These are phyloP conservation scores for Bruchidius siliquastri DNA, from an alignment of 2,888 invertebrate genomes.

Conservation along the genomic window DNA sequence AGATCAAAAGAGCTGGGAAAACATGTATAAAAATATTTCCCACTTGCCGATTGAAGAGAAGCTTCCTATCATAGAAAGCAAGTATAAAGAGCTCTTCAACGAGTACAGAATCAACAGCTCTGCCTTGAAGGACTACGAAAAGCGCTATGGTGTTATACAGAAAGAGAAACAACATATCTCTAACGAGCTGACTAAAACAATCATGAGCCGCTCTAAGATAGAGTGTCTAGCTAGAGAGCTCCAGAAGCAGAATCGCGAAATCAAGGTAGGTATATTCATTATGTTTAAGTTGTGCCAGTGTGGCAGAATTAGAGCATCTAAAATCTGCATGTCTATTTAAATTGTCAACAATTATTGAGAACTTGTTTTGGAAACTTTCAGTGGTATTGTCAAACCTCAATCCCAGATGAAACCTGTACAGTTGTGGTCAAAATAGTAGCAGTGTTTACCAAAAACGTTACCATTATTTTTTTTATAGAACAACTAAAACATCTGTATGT, in stretches of 20 bases:
- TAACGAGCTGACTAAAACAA: conserved; percentile 75
- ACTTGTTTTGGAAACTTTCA: too few relatives aligned
- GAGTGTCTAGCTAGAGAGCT: conserved; percentile 89
- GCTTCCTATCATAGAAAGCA: conserved; percentile 64
- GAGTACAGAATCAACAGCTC: conserved; percentile 60
- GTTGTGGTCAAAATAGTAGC: too few relatives aligned
- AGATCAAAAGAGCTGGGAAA: conserved; percentile 59
- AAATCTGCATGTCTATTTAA: too few relatives aligned
- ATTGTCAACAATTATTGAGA: too few relatives aligned
- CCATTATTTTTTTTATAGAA: too few relatives aligned
- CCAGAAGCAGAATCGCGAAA: conserved; percentile 86
- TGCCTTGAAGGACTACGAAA: conserved; percentile 22
- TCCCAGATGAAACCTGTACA: too few relatives aligned
- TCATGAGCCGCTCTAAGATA: conserved; percentile 76
- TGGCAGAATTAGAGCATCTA: too few relatives aligned
- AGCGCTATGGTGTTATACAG: conserved; percentile 53
- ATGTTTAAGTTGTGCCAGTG: too few relatives aligned
- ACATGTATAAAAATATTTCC: conserved; percentile 61
- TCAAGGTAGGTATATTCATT: conserved; percentile 59
- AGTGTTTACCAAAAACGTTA: too few relatives aligned
- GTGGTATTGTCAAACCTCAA: too few relatives aligned
- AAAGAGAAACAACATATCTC: conserved; percentile 80
- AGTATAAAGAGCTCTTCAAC: conserved; percentile 71
- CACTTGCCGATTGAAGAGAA: conserved; percentile 63
- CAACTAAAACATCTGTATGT: too few relatives aligned